phyloP scores from a whole-genome alignment of 1,140 invertebrate species.

The Aphaenogaster floridana region DNA sequence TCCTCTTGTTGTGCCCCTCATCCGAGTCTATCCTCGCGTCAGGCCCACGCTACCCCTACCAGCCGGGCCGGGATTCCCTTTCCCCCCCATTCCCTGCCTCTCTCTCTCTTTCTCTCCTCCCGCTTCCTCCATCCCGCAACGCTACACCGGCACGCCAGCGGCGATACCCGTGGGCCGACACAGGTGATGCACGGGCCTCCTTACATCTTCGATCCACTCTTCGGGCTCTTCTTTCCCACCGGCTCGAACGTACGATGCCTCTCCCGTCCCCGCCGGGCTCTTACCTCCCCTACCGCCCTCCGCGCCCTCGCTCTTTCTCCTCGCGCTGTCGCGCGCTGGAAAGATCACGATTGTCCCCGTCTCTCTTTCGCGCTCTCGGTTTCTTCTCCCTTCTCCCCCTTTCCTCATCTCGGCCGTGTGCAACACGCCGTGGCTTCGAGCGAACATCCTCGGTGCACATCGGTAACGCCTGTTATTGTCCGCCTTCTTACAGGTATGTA shows the following conservation, averaged over 20 bases:
- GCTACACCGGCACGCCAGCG: constrained; percentile 72
- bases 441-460: constrained; percentile 68
- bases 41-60: constrained; percentile 52
- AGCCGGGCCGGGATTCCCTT: constrained; percentile 25
- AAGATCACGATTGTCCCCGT: constrained; percentile 64
- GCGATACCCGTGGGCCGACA: constrained; percentile 81
- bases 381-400: constrained; percentile 4
- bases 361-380: constrained; percentile 56
- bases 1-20: neutral
- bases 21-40: constrained; percentile 52
- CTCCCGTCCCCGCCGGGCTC: constrained; percentile 34
- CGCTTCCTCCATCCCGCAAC: constrained; percentile 59
- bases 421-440: constrained; percentile 41
- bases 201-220: constrained; percentile 82
- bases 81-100: neutral
- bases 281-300: neutral
- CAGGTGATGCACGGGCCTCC: constrained; percentile 81
- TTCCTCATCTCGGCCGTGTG: neutral
- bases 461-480: constrained; percentile 77
- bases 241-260: constrained; percentile 63
- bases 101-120: constrained; percentile 43
- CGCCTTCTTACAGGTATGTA: constrained; percentile 67
- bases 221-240: constrained; percentile 79
- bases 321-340: constrained; percentile 65
- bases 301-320: constrained; percentile 52